A percentile compares a stretch with the other conserved stretches of the same genome.
Evolutionary conservation across 2,113 vertebrate species (phyloP).

Genomic region (Percopsis transmontana): DNA sequence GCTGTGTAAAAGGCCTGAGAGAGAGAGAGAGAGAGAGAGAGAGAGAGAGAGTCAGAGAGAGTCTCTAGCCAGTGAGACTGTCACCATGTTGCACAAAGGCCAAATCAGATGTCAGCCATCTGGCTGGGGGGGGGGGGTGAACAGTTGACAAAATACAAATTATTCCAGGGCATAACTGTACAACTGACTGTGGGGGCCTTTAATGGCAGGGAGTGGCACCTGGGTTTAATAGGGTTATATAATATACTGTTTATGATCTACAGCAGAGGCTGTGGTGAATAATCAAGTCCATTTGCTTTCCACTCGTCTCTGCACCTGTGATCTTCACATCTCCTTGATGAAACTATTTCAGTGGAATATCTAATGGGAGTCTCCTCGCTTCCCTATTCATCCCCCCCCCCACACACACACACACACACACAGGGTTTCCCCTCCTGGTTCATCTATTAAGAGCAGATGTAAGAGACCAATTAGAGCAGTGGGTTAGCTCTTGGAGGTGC

Average conservation of each 20-base stretch:
- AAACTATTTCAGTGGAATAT: slow-evolving; percentile 64
- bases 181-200: background rate
- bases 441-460: slow-evolving; percentile 53
- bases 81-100: slow-evolving; percentile 26
- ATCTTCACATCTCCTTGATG: slow-evolving; percentile 19
- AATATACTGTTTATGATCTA: background rate
- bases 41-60: background rate
- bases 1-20: slow-evolving; percentile 35
- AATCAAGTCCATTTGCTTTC: background rate
- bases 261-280: background rate
- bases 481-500: slow-evolving; percentile 33
- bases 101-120: slow-evolving; percentile 37
- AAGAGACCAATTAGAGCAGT: slow-evolving; percentile 57
- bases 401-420: slow-evolving; percentile 1
- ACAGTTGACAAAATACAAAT: slow-evolving; percentile 12
- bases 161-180: slow-evolving; percentile 18
- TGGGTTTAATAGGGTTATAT: background rate
- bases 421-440: slow-evolving; percentile 22
- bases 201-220: background rate
- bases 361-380: slow-evolving; percentile 45
- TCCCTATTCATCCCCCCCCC: slow-evolving; percentile 54
- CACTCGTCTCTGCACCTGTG: slow-evolving; percentile 55
- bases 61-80: slow-evolving; percentile 11
- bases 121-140: slow-evolving; percentile 1
- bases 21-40: slow-evolving; percentile 6